These are phyloP conservation scores for Metellina segmentata DNA, from an alignment of 2,888 invertebrate genomes.

Conservation along the genomic window DNA sequence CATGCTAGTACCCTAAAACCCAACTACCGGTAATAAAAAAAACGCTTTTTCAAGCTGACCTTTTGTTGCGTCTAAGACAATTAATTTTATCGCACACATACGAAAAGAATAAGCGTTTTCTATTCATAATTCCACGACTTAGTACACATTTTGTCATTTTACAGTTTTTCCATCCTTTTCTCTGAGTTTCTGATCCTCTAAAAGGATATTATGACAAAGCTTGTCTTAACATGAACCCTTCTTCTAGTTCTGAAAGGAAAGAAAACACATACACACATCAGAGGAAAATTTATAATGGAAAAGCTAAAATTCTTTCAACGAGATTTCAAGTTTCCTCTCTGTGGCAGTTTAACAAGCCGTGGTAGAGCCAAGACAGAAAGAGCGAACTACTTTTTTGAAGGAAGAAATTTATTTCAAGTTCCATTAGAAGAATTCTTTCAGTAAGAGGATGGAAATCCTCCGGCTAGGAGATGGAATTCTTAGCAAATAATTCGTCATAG, in stretches of 20 bases:
- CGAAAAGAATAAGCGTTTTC: neutral
- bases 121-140: neutral
- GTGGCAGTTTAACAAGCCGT: slow-evolving; percentile 2
- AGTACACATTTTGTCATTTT: neutral
- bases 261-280: neutral
- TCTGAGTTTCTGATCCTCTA: neutral
- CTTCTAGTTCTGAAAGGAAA: neutral
- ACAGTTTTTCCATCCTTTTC: neutral
- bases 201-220: neutral
- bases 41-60: too few species aligned
- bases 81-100: neutral
- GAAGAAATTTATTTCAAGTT: slow-evolving; percentile 18
- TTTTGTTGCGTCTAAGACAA: neutral
- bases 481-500: slow-evolving; percentile 30
- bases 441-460: neutral
- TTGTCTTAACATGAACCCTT: neutral
- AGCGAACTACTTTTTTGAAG: neutral
- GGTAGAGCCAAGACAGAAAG: neutral
- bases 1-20: too few species aligned
- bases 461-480: slow-evolving; percentile 12
- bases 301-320: slow-evolving; percentile 19
- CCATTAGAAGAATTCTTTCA: slow-evolving; percentile 37
- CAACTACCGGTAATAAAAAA: too few species aligned
- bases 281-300: neutral
- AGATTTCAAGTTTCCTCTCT: neutral